phyloP scores from a whole-genome alignment of 92 coral and sea anemone genomes.

The Palythoa heliodiscus region DNA sequence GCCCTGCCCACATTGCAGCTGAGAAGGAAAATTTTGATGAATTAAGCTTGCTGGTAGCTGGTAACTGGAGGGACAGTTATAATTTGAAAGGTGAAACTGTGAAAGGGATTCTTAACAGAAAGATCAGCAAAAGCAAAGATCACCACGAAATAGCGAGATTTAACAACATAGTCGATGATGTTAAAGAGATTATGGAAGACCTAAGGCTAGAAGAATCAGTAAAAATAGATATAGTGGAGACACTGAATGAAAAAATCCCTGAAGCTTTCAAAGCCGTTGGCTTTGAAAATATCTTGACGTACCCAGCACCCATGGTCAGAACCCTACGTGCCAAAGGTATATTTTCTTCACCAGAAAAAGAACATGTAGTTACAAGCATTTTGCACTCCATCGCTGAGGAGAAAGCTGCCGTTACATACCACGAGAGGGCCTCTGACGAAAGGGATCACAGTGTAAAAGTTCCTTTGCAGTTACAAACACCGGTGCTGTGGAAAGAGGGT shows the following conservation, averaged over 20 bases:
- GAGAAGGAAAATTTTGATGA: conserved; percentile 12
- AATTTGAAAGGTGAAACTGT: conserved; percentile 17
- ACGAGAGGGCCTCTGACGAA: background rate
- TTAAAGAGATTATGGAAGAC: background rate
- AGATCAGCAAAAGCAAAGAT: background rate
- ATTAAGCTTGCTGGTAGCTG: background rate
- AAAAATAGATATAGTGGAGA: background rate
- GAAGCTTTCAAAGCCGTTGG: conserved; percentile 13
- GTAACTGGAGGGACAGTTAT: conserved; percentile 14
- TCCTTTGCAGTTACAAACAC: background rate
- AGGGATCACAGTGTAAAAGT: background rate
- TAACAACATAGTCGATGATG: background rate
- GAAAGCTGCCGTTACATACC: background rate
- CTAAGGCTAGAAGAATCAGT: background rate
- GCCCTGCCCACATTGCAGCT: conserved; percentile 40
- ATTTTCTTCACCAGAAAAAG: background rate
- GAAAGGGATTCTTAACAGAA: background rate
- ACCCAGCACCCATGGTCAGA: conserved; percentile 12
- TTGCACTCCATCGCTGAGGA: background rate
- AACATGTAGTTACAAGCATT: background rate
- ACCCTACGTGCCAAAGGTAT: background rate
- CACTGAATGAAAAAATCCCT: conserved; percentile 14
- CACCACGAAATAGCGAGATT: background rate
- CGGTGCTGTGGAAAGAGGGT: background rate
- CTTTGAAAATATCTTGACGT: conserved; percentile 1